Percentiles rank a stretch among this genome's conserved stretches.
These are phyloP conservation scores for Scartelaos histophorus DNA, from an alignment of 2,113 vertebrate species.

Conservation along the genomic window DNA sequence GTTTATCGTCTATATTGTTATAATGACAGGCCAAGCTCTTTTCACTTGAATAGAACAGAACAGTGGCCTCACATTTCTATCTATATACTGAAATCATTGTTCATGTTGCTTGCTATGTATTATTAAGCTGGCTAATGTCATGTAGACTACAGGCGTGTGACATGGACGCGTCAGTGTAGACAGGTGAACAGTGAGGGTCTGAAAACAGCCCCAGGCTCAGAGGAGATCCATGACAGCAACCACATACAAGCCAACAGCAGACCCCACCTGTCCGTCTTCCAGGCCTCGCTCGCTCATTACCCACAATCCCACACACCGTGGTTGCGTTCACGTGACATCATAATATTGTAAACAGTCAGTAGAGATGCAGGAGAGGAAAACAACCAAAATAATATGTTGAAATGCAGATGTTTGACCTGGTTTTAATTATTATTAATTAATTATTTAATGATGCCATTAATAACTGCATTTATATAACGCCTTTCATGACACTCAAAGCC, in stretches of 20 bases:
- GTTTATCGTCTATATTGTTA: too few species aligned
- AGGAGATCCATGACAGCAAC: not conserved
- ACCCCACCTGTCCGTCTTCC: constrained; percentile 3
- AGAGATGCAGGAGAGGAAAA: too few species aligned
- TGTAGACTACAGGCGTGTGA: constrained; percentile 1
- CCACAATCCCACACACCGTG: not conserved
- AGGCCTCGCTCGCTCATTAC: not conserved
- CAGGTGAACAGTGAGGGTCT: constrained; percentile 24
- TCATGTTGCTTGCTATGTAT: constrained; percentile 27
- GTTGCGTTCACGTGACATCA: not conserved
- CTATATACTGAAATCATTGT: not conserved
- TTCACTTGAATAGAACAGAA: not conserved
- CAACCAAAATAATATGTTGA: too few species aligned
- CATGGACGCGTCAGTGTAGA: constrained; percentile 16
- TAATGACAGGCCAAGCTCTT: not conserved
- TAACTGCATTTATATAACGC: too few species aligned
- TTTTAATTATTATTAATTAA: too few species aligned
- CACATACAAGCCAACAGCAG: not conserved
- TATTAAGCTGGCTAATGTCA: constrained; percentile 29
- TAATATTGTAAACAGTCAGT: not conserved
- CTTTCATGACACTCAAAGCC: too few species aligned
- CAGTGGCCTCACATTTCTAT: not conserved
- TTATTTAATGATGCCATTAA: too few species aligned
- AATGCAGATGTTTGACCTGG: too few species aligned
- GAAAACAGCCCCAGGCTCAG: constrained; percentile 11